phyloP scores from a whole-genome alignment of 2,888 invertebrate species.

The Blastobasis lacticolella region DNA sequence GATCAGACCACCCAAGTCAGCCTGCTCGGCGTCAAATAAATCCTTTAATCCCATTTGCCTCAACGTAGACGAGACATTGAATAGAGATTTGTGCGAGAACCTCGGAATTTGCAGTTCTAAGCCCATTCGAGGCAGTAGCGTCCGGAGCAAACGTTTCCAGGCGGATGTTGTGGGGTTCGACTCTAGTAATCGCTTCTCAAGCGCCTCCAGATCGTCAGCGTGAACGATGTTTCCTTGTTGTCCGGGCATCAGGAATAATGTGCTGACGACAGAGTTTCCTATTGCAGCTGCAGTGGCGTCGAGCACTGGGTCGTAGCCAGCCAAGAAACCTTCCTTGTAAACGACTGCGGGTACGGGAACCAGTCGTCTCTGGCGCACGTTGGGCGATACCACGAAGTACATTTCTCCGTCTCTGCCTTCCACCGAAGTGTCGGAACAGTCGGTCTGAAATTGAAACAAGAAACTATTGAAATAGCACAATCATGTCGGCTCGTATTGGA shows the following conservation, averaged over 20 bases:
- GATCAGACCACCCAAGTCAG: conserved; percentile 88
- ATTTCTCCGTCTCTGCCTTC: conserved; percentile 88
- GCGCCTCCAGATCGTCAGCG: conserved; percentile 83
- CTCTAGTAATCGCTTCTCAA: conserved; percentile 81
- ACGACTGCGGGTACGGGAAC: conserved; percentile 90
- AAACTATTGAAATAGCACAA: neutral
- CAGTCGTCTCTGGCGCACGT: conserved; percentile 83
- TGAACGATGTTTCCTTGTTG: conserved; percentile 87
- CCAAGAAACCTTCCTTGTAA: conserved; percentile 83
- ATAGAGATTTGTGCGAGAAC: conserved; percentile 86
- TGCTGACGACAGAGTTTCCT: conserved; percentile 83
- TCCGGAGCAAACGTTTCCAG: conserved; percentile 83
- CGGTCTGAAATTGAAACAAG: conserved; percentile 77
- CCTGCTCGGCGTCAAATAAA: conserved; percentile 82
- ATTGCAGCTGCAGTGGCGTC: conserved; percentile 89
- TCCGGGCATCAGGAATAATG: conserved; percentile 88
- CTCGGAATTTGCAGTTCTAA: conserved; percentile 89
- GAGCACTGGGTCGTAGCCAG: conserved; percentile 88
- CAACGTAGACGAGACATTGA: conserved; percentile 86
- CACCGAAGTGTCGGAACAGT: conserved; percentile 82
- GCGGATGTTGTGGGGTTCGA: conserved; percentile 78
- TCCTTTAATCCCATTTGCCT: conserved; percentile 88
- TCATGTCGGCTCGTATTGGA: neutral
- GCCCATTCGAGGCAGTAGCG: conserved; percentile 82
- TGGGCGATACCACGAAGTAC: conserved; percentile 89